These are phyloP conservation scores for Neoniphon sammara DNA, from an alignment of 2,797 vertebrate species.

Conservation along the genomic window DNA sequence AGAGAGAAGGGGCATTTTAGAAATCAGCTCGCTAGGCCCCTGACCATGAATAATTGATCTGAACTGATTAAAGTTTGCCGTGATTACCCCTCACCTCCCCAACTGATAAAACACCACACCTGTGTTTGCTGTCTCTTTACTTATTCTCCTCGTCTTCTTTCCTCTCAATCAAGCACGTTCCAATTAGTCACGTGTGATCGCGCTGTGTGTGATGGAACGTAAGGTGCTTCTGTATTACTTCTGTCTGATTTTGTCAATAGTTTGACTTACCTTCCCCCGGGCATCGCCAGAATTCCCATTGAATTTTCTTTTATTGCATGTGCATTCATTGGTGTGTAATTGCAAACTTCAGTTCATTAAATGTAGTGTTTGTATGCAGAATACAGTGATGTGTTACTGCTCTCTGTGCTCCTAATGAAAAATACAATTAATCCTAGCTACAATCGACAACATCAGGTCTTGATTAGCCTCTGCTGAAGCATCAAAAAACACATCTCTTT, in stretches of 20 bases:
- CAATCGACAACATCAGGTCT: conserved; percentile 42
- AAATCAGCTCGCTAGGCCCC: conserved; percentile 83
- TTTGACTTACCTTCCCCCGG: conserved; percentile 8
- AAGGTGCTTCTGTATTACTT: conserved; percentile 6
- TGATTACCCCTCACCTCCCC: conserved; percentile 84
- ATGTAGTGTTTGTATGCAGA: conserved; percentile 43
- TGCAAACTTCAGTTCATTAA: conserved; percentile 37
- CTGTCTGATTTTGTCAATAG: conserved; percentile 21
- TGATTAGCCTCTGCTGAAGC: conserved; percentile 50
- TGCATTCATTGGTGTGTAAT: conserved; percentile 15
- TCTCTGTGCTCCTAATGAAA: conserved; percentile 38
- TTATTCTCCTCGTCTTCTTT: conserved; percentile 65
- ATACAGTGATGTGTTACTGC: conserved; percentile 22
- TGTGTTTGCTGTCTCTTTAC: conserved; percentile 81
- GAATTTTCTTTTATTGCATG: conserved; percentile 22
- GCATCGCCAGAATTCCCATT: neutral
- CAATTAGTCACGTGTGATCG: conserved; percentile 48
- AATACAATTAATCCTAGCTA: conserved; percentile 43
- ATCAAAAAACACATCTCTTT: conserved; percentile 43
- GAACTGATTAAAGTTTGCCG: conserved; percentile 88
- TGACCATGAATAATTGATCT: conserved; percentile 89
- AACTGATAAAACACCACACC: conserved; percentile 83
- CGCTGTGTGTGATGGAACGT: conserved; percentile 32
- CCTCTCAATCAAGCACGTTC: conserved; percentile 62
- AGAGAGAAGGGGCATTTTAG: conserved; percentile 79